Conservation (phyloP, 2,797 vertebrate genomes). For the Gallinago stenura region DNA sequence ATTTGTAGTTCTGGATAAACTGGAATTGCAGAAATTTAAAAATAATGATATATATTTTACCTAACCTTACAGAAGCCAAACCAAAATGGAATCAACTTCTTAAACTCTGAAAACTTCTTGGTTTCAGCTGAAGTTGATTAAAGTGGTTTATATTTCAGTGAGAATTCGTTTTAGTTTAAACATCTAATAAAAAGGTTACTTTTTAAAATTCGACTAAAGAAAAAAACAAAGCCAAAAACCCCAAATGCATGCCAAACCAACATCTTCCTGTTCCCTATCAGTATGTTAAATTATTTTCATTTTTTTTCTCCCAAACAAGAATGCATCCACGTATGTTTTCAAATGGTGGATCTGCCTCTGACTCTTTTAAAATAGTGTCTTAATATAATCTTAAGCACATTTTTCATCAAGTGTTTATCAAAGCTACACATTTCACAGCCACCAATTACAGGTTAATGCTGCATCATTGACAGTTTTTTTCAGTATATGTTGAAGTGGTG, state of each 20-base stretch:
- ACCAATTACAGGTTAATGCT: not conserved
- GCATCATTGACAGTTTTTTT: conserved; percentile 23
- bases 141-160: not conserved
- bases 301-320: not conserved
- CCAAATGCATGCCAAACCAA: not conserved
- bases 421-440: not conserved
- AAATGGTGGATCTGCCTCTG: not conserved
- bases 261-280: not conserved
- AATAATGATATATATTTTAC: not conserved
- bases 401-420: not conserved
- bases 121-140: not conserved
- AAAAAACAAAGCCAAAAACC: not conserved
- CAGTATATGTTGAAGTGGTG: conserved; percentile 14
- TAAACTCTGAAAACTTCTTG: not conserved
- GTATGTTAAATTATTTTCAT: not conserved
- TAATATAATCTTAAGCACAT: not conserved
- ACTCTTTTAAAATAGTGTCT: not conserved
- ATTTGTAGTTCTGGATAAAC: not conserved
- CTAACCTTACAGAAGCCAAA: not conserved
- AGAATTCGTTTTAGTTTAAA: not conserved
- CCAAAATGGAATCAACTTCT: not conserved
- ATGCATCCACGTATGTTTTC: not conserved
- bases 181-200: not conserved
- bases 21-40: not conserved
- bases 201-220: not conserved